Base-by-base conservation (phyloP, 1,140 invertebrate genomes). In the Drosophila asahinai region DNA sequence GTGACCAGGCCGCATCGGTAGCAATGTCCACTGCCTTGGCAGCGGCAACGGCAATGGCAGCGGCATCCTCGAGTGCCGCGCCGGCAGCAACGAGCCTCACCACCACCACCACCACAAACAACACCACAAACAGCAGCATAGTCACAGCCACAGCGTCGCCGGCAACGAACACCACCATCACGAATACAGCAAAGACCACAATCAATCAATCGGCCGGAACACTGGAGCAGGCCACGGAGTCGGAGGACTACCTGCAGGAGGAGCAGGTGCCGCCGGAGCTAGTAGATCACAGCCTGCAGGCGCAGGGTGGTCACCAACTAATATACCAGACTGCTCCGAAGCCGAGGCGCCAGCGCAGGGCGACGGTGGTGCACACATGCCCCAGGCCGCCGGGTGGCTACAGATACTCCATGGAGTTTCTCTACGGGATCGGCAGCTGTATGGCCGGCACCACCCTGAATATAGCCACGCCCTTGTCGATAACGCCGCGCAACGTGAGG, bases 21-120 rank as follows among this genome's bases (percentile, higher is more conserved):
- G 81, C 71, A 74, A 89, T 89, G 86, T 89, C 86, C 74, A 89
- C 86, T 73, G 84, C 75, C 47, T 47, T 90, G 66, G 81, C 86
- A 81, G 62, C 79, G 54, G 68, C 68, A 49, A 79, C 74, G 68
- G 78, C 70, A 62, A 63, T 79, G 59, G 70, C 84, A 66, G 66
- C 78, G 60, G 66, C 77, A 45, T 60, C 74, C 51, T 66, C 83
- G 60, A 52, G 51, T 52, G 76, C 66, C 72, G 71, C 73, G 42
- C 58, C 77, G 40, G 52, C 72, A 40, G 47, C 62, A 55, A 36
- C 40, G 38, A 9, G 48, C 79, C 63, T 30, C 79, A 63, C 38
- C 66, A 45, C 36, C 66, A 61, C 63, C 43, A 45, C 65, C 55
- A 55, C 67, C 30, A 47, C 52, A 43, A 49, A 52, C 47, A 43